Conservation (phyloP, 2,797 vertebrate genomes). For the Euthynnus affinis region DNA sequence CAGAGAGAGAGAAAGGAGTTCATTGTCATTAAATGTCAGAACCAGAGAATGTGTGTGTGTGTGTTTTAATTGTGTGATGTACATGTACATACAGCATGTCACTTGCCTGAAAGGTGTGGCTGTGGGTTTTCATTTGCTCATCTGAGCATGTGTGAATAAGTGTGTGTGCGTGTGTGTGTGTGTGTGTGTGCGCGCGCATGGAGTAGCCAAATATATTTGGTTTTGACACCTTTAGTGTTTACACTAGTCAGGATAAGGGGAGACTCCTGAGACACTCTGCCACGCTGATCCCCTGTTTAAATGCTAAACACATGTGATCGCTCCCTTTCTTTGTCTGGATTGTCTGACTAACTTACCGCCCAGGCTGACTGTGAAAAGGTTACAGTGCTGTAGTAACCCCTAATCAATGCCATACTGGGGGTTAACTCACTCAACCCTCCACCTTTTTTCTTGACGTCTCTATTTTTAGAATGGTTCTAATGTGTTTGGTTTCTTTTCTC, state of each 20-base stretch:
- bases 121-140: conserved; percentile 32
- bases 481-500: conserved; percentile 13
- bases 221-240: conserved; percentile 78
- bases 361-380: conserved; percentile 64
- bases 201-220: conserved; percentile 66
- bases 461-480: conserved; percentile 42
- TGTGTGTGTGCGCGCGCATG: conserved; percentile 23
- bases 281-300: conserved; percentile 59
- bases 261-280: conserved; percentile 61
- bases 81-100: conserved; percentile 29
- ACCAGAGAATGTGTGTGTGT: conserved; percentile 32
- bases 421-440: conserved; percentile 40
- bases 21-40: conserved; percentile 39
- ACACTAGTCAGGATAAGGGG: conserved; percentile 66
- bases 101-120: conserved; percentile 29
- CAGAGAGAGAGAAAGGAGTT: conserved; percentile 21
- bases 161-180: conserved; percentile 32
- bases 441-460: conserved; percentile 41
- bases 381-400: conserved; percentile 59
- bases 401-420: conserved; percentile 71
- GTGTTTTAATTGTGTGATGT: conserved; percentile 22
- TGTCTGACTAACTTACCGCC: conserved; percentile 51
- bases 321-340: conserved; percentile 43
- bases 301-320: conserved; percentile 77
- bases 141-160: conserved; percentile 50